Evolutionary conservation across 1,140 invertebrate species (phyloP).

Genomic region (Sarcophaga bullata): DNA sequence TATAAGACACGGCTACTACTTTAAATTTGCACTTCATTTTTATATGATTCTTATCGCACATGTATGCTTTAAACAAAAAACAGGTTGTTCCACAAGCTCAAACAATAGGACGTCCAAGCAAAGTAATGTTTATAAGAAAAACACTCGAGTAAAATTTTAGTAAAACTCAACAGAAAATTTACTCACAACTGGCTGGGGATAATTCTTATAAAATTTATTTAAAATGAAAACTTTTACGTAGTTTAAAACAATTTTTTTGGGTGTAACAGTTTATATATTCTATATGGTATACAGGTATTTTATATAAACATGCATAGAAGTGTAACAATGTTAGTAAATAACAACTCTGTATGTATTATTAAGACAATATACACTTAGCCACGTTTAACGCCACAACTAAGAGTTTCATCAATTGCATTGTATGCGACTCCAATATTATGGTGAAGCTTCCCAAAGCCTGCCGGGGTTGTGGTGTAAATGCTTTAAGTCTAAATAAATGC

Average conservation of each 20-base stretch:
- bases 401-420: too few species aligned
- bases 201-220: neutral
- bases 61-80: neutral
- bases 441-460: too few species aligned
- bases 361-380: too few species aligned
- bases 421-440: too few species aligned
- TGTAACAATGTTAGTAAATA: neutral
- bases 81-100: conserved; percentile 8
- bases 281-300: neutral
- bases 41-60: conserved; percentile 34
- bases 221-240: too few species aligned
- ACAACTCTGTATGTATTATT: neutral
- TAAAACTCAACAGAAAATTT: conserved; percentile 19
- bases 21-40: conserved; percentile 40
- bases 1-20: conserved; percentile 11
- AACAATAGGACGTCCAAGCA: neutral
- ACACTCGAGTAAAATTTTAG: neutral
- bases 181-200: too few species aligned
- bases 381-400: too few species aligned
- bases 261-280: neutral
- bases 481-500: conserved; percentile 27
- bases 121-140: neutral
- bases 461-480: neutral
- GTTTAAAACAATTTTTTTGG: neutral
- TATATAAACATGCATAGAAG: conserved; percentile 21